Evolutionary conservation across 2,888 invertebrate species (phyloP), one percentile per base, ranked within the genome.

Genomic region (Catonia carolina): DNA sequence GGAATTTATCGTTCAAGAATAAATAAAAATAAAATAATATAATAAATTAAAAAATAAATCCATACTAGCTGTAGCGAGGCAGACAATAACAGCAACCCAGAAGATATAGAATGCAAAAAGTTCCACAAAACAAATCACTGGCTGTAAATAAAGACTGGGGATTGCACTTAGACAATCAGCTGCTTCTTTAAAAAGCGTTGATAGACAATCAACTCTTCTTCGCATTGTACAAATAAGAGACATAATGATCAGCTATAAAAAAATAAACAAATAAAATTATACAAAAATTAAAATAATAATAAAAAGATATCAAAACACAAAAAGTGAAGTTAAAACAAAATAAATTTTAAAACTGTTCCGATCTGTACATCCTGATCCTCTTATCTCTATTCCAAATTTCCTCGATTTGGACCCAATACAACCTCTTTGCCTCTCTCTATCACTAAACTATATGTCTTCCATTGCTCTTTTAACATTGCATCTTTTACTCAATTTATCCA

Each of bases 111-210:
- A 93, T 51, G 83, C 68, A 18, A 86, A 73, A 1, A 96, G 77
- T 58, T 86, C 80, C 60, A 86, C 66, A 71, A 93, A 91, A 1
- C 95, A 95, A 68, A 90, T 73, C 12, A 90, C 71, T 0, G 91
- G 91, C 68, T 94, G 94, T 39, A 92, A 75, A 68, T 94, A 83
- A 45, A 96, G 76, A 2, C 85, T 83, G 0, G 96, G 95, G 65
- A 95, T 80, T 65, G 85, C 84, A 56, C 84, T 81, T 65, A 96
- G 79, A 69, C 93, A 95, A 67, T 85, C 83, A 12, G 92, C 90
- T 1, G 95, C 92, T 74, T 95, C 94, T 69, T 85, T 85, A 71
- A 96, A 95, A 58, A 96, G 74, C 17, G 86, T 83, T 0, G 91
- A 84, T 66, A 95, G 77, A 68, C 93, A 87, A 36, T 84, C 81